Conservation (phyloP, 92 coral and sea anemone species). For the Bergia sp. region DNA sequence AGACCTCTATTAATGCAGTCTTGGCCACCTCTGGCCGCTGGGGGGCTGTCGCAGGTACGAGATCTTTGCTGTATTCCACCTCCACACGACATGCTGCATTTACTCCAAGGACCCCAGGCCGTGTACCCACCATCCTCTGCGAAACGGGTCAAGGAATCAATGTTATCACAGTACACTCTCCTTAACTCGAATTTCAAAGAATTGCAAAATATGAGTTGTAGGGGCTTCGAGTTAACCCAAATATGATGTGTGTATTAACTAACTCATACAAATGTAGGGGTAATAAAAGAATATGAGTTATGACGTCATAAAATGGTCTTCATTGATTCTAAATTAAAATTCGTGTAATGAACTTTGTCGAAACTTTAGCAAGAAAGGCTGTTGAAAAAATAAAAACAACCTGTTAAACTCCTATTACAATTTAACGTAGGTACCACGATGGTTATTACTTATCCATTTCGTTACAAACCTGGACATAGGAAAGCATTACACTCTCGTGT, state of each 20-base stretch:
- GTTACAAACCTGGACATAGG: conserved; percentile 78
- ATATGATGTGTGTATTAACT: too few species aligned
- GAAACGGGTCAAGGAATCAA: not conserved
- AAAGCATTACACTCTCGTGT: conserved; percentile 86
- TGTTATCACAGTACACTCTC: not conserved
- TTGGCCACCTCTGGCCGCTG: conserved; percentile 84
- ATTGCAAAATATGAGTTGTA: not conserved
- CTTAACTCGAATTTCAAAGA: not conserved
- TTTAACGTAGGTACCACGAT: not conserved
- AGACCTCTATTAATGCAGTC: conserved; percentile 77
- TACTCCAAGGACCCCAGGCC: conserved; percentile 92
- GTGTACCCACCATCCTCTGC: conserved; percentile 87
- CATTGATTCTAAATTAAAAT: too few species aligned
- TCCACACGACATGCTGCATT: conserved; percentile 88
- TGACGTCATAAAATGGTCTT: too few species aligned
- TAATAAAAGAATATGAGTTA: too few species aligned
- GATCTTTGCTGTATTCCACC: conserved; percentile 85
- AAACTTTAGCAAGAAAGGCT: too few species aligned
- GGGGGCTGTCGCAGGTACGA: conserved; percentile 86
- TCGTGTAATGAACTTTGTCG: too few species aligned
- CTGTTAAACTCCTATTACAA: too few species aligned
- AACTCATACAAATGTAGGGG: too few species aligned
- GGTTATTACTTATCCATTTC: not conserved
- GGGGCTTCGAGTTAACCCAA: too few species aligned
- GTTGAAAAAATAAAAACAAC: too few species aligned